A percentile compares a stretch with the other conserved stretches of the same genome.
Evolutionary conservation across 2,888 invertebrate genomes (phyloP).

Genomic region (Epicampocera succincta): DNA sequence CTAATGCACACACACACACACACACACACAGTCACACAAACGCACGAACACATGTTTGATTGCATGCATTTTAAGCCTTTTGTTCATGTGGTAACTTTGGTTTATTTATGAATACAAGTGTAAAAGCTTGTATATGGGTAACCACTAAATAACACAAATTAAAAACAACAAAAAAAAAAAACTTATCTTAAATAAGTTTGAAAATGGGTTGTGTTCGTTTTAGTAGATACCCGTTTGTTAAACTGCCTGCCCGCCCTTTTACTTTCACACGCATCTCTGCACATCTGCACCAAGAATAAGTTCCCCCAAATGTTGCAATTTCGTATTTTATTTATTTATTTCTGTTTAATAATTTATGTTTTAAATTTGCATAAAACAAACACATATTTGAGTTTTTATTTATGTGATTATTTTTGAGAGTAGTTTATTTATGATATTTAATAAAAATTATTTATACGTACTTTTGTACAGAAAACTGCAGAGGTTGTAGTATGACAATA

Average conservation of each 20-base stretch:
- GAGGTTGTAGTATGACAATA: no score
- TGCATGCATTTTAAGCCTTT: slow-evolving; percentile 58
- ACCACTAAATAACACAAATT: slow-evolving; percentile 62
- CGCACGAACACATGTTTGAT: not conserved
- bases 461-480: not conserved
- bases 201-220: slow-evolving; percentile 44
- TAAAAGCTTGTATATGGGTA: slow-evolving; percentile 39
- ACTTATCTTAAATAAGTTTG: slow-evolving; percentile 61
- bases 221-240: slow-evolving; percentile 47
- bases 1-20: no score
- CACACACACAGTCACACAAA: not conserved
- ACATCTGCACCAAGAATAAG: not conserved
- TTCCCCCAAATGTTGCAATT: slow-evolving; percentile 1
- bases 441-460: not conserved
- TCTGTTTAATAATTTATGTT: slow-evolving; percentile 15
- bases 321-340: slow-evolving; percentile 42
- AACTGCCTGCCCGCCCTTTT: slow-evolving; percentile 28
- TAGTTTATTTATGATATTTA: slow-evolving; percentile 31
- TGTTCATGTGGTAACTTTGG: slow-evolving; percentile 55
- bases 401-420: slow-evolving; percentile 7
- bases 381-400: not conserved
- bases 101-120: slow-evolving; percentile 39
- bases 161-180: slow-evolving; percentile 39
- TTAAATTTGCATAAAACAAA: slow-evolving; percentile 37
- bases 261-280: not conserved